These are phyloP conservation scores for Ciona savignyi DNA, from an alignment of 23 tunicate species.

Conservation along the genomic window DNA sequence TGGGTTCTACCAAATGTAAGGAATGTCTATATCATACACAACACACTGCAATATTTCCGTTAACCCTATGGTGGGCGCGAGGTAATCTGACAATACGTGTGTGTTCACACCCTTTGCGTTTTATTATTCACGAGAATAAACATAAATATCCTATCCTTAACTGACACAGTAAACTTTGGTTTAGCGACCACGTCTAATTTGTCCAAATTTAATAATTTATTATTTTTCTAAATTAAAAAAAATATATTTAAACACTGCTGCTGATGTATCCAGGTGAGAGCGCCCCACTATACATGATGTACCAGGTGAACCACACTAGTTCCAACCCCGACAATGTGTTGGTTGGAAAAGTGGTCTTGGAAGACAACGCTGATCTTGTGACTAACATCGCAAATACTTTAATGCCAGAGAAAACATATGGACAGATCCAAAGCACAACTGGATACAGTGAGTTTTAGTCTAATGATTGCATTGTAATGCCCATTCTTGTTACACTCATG, in stretches of 20 bases:
- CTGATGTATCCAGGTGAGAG: slow-evolving; percentile 33
- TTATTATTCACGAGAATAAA: too few relatives aligned
- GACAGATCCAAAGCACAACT: slow-evolving; percentile 17
- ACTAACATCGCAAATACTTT: slow-evolving; percentile 12
- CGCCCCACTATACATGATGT: slow-evolving; percentile 34
- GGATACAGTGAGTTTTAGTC: slow-evolving; percentile 71
- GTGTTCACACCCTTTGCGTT: too few relatives aligned
- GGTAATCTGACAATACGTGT: too few relatives aligned
- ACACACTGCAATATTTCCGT: too few relatives aligned
- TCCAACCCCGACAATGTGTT: slow-evolving; percentile 14
- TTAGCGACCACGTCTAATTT: too few relatives aligned
- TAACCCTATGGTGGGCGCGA: too few relatives aligned
- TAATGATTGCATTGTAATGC: slow-evolving; percentile 4
- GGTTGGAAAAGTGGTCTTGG: slow-evolving; percentile 6
- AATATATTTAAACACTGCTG: not conserved
- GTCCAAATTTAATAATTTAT: too few relatives aligned
- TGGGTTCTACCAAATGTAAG: slow-evolving; percentile 16
- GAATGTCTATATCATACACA: too few relatives aligned
- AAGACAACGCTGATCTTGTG: slow-evolving; percentile 26
- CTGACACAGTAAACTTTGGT: too few relatives aligned
- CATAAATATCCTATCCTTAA: too few relatives aligned
- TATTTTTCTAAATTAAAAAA: too few relatives aligned
- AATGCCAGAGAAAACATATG: slow-evolving; percentile 29
- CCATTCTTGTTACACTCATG: not conserved
- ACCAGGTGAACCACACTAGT: slow-evolving; percentile 17